These are phyloP conservation scores for Rhyacophila evoluta DNA, from an alignment of 2,888 invertebrate genomes.

Conservation along the genomic window DNA sequence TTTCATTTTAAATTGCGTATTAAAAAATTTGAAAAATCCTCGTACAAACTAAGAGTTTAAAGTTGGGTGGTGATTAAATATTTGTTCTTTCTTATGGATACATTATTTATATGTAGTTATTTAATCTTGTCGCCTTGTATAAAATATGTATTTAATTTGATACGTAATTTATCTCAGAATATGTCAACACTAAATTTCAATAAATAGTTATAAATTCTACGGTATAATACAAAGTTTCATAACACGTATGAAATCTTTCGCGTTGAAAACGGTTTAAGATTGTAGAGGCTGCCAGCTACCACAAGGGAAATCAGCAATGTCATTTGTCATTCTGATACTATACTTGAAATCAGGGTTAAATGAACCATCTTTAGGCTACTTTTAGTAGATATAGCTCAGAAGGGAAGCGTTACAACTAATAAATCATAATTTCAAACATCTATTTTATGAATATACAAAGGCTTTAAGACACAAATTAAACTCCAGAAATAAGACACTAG, in stretches of 20 bases:
- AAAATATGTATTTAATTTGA: no score
- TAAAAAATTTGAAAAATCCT: no score
- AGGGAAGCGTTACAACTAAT: background rate
- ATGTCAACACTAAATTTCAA: background rate
- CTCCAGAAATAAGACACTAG: no score
- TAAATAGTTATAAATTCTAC: background rate
- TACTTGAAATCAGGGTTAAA: conserved; percentile 2
- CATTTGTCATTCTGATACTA: conserved; percentile 43
- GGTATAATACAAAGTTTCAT: background rate
- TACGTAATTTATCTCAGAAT: no score
- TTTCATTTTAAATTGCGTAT: no score
- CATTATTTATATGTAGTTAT: no score
- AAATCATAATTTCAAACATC: background rate
- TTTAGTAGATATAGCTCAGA: background rate
- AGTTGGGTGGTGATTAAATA: no score
- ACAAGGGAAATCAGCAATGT: conserved; percentile 47
- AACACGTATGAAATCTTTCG: background rate
- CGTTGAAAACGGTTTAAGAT: background rate
- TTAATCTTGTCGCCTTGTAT: no score
- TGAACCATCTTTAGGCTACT: background rate
- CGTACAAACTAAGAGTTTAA: no score
- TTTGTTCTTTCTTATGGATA: no score
- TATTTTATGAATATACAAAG: background rate
- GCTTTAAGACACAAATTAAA: no score
- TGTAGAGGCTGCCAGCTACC: background rate